Evolutionary conservation across 2,113 vertebrate species (phyloP).

Genomic region (Papio anubis): DNA sequence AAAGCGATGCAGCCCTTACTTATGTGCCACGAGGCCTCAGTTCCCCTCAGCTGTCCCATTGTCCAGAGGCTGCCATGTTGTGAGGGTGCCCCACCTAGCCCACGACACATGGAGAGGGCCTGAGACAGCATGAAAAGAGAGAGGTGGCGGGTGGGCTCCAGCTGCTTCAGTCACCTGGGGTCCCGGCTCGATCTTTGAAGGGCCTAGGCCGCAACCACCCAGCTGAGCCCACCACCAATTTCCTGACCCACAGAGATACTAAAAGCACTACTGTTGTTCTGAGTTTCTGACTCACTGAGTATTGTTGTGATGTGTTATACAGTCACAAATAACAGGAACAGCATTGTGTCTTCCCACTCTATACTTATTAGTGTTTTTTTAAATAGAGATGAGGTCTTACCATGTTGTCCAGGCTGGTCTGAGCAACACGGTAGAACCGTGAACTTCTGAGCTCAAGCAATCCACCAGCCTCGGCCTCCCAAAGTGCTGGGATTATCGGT

Average conservation of each 20-base stretch:
- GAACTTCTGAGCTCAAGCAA: not conserved
- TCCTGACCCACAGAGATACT: not conserved
- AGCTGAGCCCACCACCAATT: not conserved
- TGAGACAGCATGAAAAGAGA: too few species aligned
- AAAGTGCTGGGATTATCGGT: not conserved
- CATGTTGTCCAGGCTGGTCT: not conserved
- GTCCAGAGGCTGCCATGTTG: too few species aligned
- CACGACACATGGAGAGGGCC: not conserved
- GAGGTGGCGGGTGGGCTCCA: not conserved
- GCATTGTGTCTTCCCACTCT: not conserved
- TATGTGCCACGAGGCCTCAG: not conserved
- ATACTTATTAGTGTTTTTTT: not conserved
- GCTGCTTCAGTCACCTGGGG: too few species aligned
- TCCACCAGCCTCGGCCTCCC: too few species aligned
- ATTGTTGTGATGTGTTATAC: not conserved
- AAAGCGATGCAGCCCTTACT: too few species aligned
- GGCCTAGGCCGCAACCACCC: too few species aligned
- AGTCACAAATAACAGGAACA: too few species aligned
- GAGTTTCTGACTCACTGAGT: not conserved
- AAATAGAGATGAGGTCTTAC: not conserved
- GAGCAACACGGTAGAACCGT: too few species aligned
- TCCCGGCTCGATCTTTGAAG: too few species aligned
- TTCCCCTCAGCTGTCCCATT: not conserved
- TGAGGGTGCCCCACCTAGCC: not conserved
- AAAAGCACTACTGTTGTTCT: too few species aligned